Evolutionary conservation across 2,888 invertebrate species (phyloP).

Genomic region (Quadriops clusia): DNA sequence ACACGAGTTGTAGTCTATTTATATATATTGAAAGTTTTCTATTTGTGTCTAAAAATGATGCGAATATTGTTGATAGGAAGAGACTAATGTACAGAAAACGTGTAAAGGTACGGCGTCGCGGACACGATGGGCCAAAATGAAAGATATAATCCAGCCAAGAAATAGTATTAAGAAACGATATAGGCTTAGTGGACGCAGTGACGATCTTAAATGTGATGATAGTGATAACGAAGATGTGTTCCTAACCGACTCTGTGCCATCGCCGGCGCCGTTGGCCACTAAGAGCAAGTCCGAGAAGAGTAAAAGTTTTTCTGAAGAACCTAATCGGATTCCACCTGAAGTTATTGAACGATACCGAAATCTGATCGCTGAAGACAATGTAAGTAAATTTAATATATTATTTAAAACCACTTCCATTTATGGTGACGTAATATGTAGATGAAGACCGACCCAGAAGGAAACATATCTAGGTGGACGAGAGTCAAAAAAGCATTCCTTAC

Average conservation of each 20-base stretch:
- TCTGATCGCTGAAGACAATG: slow-evolving; percentile 24
- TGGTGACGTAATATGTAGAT: too few species aligned
- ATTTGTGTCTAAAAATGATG: slow-evolving; percentile 1
- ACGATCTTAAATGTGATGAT: slow-evolving; percentile 30
- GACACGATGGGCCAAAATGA: slow-evolving; percentile 69
- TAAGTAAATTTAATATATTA: slow-evolving; percentile 10
- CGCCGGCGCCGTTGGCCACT: slow-evolving; percentile 4
- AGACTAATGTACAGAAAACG: slow-evolving; percentile 11
- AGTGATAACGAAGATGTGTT: slow-evolving; percentile 33
- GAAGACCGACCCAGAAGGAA: slow-evolving; percentile 14
- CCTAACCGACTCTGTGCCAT: slow-evolving; percentile 20
- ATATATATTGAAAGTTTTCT: neutral
- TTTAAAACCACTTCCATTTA: too few species aligned
- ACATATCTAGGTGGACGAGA: slow-evolving; percentile 60
- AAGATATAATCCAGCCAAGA: slow-evolving; percentile 62
- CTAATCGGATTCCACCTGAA: slow-evolving; percentile 21
- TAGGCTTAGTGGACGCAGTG: slow-evolving; percentile 30
- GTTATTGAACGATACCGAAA: slow-evolving; percentile 29
- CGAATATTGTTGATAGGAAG: slow-evolving; percentile 7
- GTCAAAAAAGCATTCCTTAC: slow-evolving; percentile 60
- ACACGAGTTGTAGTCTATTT: neutral
- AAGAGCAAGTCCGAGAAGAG: slow-evolving; percentile 1
- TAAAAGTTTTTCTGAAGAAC: slow-evolving; percentile 6
- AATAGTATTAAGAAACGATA: slow-evolving; percentile 51
- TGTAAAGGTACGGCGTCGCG: slow-evolving; percentile 21